These are phyloP conservation scores for Gymnodraco acuticeps DNA, from an alignment of 2,797 vertebrate genomes.

Conservation along the genomic window DNA sequence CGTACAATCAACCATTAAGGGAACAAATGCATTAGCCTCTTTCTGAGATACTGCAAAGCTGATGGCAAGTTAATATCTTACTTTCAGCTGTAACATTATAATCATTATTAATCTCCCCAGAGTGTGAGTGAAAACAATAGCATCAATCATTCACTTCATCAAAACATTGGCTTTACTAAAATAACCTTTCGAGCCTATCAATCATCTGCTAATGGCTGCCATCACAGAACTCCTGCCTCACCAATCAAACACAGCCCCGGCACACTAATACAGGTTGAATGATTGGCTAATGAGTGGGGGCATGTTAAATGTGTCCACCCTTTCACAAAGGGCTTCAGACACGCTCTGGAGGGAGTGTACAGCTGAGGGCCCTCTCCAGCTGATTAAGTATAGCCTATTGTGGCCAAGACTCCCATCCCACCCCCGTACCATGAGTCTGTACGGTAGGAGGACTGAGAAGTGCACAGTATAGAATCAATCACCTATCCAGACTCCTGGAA, in stretches of 20 bases:
- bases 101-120: constrained; percentile 61
- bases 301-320: constrained; percentile 66
- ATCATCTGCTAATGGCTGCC: constrained; percentile 68
- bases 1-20: constrained; percentile 40
- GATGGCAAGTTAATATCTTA: constrained; percentile 50
- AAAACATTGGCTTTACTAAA: constrained; percentile 71
- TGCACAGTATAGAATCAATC: constrained; percentile 65
- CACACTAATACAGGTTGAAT: constrained; percentile 54
- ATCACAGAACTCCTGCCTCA: constrained; percentile 53
- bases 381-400: constrained; percentile 74
- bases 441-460: constrained; percentile 38
- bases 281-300: constrained; percentile 55
- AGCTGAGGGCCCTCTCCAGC: constrained; percentile 64
- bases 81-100: constrained; percentile 37
- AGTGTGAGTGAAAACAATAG: constrained; percentile 57
- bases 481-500: constrained; percentile 59
- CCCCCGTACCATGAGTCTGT: constrained; percentile 33
- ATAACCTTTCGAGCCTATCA: constrained; percentile 67
- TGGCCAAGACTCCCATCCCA: constrained; percentile 35
- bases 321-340: constrained; percentile 53
- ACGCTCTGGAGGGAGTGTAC: constrained; percentile 33
- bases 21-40: constrained; percentile 32
- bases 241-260: constrained; percentile 48
- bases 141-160: constrained; percentile 68
- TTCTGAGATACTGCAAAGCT: constrained; percentile 38